These are phyloP conservation scores for Sphaeramia orbicularis DNA, from an alignment of 2,797 vertebrate genomes.

Conservation along the genomic window DNA sequence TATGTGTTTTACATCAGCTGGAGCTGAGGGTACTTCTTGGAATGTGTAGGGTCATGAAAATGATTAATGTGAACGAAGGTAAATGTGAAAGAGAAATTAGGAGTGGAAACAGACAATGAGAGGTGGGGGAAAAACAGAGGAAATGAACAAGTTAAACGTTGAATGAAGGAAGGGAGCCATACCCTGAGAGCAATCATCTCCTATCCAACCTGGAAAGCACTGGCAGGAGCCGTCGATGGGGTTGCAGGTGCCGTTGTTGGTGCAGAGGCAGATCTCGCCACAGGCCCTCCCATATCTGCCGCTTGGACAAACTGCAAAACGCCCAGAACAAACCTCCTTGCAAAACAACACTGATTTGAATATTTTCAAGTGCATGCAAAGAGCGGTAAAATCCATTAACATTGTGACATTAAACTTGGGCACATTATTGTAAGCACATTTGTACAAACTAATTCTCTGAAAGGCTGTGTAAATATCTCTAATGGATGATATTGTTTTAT, in stretches of 20 bases:
- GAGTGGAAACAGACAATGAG: constrained; percentile 49
- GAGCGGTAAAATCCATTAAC: constrained; percentile 46
- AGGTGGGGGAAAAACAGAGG: neutral
- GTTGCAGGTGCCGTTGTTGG: constrained; percentile 97
- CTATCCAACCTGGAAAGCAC: constrained; percentile 97
- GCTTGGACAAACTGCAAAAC: constrained; percentile 90
- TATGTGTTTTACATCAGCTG: constrained; percentile 71
- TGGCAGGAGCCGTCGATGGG: constrained; percentile 97
- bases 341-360: constrained; percentile 30
- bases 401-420: constrained; percentile 43
- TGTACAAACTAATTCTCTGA: constrained; percentile 33
- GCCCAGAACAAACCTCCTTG: constrained; percentile 28
- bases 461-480: constrained; percentile 51
- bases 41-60: constrained; percentile 64
- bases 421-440: constrained; percentile 32
- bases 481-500: constrained; percentile 57
- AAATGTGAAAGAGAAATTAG: constrained; percentile 50
- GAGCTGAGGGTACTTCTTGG: constrained; percentile 58
- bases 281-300: constrained; percentile 93
- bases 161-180: constrained; percentile 48
- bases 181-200: constrained; percentile 96
- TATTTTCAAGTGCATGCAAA: constrained; percentile 32
- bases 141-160: constrained; percentile 20
- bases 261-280: constrained; percentile 90
- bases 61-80: constrained; percentile 61